Evolutionary conservation across 2,888 invertebrate species (phyloP).

Genomic region (Biston stratarius): DNA sequence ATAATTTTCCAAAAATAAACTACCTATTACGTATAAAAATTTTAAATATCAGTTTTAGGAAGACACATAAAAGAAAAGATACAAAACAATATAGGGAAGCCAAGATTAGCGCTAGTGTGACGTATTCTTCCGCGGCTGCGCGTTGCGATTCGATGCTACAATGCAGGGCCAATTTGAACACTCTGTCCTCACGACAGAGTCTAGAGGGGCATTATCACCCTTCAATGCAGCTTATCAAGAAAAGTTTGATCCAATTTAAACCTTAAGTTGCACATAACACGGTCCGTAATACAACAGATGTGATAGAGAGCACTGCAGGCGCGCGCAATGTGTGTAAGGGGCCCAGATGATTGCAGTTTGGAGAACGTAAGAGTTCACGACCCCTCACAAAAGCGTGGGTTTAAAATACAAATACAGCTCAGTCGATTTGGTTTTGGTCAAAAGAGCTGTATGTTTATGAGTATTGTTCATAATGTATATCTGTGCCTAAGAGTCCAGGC

Average conservation of each 20-base stretch:
- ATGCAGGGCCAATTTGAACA: constrained; percentile 69
- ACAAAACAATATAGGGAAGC: constrained; percentile 63
- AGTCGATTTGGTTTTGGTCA: constrained; percentile 21
- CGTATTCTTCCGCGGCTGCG: constrained; percentile 82
- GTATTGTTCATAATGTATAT: not conserved
- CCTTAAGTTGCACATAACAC: constrained; percentile 41
- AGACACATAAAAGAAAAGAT: constrained; percentile 45
- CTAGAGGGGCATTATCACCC: constrained; percentile 62
- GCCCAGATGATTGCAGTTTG: constrained; percentile 79
- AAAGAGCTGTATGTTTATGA: constrained; percentile 3
- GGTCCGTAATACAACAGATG: constrained; percentile 24
- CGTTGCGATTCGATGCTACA: constrained; percentile 62
- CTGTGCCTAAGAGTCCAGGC: too few relatives aligned
- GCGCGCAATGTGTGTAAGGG: constrained; percentile 74
- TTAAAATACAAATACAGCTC: constrained; percentile 45
- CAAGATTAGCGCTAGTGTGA: constrained; percentile 80
- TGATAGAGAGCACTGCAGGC: constrained; percentile 62
- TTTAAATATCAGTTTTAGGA: constrained; percentile 28
- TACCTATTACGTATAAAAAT: not conserved
- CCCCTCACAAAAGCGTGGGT: constrained; percentile 57
- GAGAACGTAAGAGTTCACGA: constrained; percentile 60
- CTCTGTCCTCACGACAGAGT: constrained; percentile 69
- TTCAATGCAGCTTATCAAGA: constrained; percentile 60
- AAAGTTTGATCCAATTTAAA: constrained; percentile 42
- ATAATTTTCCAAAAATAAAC: constrained; percentile 19